Percentiles rank a stretch among this genome's conserved stretches.
Evolutionary conservation across 2,888 invertebrate species (phyloP).

Genomic region (Pyrochroa serraticornis): DNA sequence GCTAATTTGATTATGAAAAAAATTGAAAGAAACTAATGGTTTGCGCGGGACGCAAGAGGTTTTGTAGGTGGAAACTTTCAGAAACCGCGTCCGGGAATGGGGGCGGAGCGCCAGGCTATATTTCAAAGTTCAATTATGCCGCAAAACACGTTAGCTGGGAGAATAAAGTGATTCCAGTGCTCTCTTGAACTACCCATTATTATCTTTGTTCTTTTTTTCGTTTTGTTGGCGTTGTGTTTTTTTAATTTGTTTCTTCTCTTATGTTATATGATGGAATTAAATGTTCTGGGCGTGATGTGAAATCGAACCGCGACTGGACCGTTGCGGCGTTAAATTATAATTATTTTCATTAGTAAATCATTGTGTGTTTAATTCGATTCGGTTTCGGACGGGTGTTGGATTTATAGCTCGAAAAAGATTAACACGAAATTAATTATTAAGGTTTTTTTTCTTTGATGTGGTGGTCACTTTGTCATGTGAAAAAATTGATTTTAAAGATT

Average conservation of each 20-base stretch:
- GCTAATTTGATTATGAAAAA: too few relatives aligned
- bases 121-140: constrained; percentile 57
- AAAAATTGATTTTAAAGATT: too few relatives aligned
- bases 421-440: constrained; percentile 17
- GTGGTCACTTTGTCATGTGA: too few relatives aligned
- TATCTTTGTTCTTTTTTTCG: constrained; percentile 29
- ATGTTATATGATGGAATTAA: constrained; percentile 24
- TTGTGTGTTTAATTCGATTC: constrained; percentile 24
- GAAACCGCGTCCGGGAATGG: constrained; percentile 43
- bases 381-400: constrained; percentile 12
- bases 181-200: constrained; percentile 44
- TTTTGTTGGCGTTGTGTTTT: constrained; percentile 5
- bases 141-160: constrained; percentile 46
- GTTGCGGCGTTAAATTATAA: constrained; percentile 17
- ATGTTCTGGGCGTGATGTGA: constrained; percentile 38
- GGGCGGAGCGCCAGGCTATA: constrained; percentile 51
- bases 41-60: constrained; percentile 35
- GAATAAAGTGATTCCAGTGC: constrained; percentile 50
- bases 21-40: too few relatives aligned
- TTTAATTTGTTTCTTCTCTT: constrained; percentile 1
- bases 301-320: constrained; percentile 18
- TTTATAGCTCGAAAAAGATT: constrained; percentile 14
- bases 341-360: constrained; percentile 27
- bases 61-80: constrained; percentile 40
- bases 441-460: neutral